Base-by-base conservation (phyloP, 2,113 vertebrate genomes). In the Malurus melanocephalus region DNA sequence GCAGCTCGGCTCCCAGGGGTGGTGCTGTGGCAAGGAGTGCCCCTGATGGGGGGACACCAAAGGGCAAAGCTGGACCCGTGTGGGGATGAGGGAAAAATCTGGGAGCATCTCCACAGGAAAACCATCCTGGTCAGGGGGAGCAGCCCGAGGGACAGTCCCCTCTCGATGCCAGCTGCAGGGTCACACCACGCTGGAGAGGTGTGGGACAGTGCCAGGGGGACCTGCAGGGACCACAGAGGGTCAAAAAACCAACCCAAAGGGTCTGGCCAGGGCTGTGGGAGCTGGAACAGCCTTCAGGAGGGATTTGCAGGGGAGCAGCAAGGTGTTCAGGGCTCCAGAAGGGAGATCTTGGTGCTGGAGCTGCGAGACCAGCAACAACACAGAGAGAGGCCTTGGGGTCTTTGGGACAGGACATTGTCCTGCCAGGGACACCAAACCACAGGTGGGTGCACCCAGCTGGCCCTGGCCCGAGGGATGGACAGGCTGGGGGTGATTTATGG, bases 1-100 rank as follows among this genome's bases (percentile, higher is more conserved):
- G 86, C 68, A 69, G 89, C 75, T 85, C 28, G 7, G 91, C 72
- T 93, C 80, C 88, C 87, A 61, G 72, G 92, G 71, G 64, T 60
- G 26, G 38, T 40, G 45, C 46, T 0, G 0, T 79, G 73, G 38
- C 57, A 30, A 3, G 2, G 55, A 73, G 45, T 8, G 23, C 46
- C 43, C 38, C 38, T 38, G 38, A 38, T 38, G 38, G 22, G 35
- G n/a, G 6, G 45, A 57, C 52, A 56, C 48, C 79, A 7, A 38
- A 32, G 13, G 27, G 11, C 9, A 52, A 42, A 56, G 49, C 33
- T 80, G 61, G 43, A 86, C 35, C 19, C 1, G 0, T 17, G 27
- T 30, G n/a, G 32, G 9, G 13, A 3, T 62, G 42, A 48, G 14
- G 53, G 55, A 40, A 68, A 83, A 80, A 48, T 33, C 33, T 20